Conservation (phyloP, 2,113 vertebrate genomes). For the Cryptomyrus ogoouensis region DNA sequence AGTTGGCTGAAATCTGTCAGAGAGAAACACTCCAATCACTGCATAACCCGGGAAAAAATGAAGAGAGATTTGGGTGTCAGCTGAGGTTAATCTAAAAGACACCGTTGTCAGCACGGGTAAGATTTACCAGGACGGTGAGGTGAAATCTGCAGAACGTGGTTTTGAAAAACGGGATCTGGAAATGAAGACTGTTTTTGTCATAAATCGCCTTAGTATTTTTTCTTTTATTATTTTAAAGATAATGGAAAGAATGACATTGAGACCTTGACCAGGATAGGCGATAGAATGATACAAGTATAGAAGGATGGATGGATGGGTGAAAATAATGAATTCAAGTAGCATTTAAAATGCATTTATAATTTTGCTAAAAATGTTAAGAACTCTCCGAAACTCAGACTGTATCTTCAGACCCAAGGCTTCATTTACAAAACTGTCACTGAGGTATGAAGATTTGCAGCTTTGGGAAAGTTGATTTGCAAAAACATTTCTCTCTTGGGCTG, state of each 20-base stretch:
- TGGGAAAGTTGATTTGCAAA: not conserved
- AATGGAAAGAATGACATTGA: not conserved
- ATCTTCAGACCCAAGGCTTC: not conserved
- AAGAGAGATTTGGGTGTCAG: conserved; percentile 1
- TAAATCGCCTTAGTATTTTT: not conserved
- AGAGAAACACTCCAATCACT: not conserved
- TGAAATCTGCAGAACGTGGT: not conserved
- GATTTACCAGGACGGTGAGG: not conserved
- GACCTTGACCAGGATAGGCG: not conserved
- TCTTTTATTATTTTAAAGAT: not conserved
- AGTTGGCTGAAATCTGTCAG: not conserved
- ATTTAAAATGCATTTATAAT: not conserved
- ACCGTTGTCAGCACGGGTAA: not conserved
- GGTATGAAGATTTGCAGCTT: not conserved
- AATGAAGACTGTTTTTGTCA: not conserved
- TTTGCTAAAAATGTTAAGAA: not conserved
- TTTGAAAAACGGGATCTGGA: not conserved
- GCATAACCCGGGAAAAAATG: not conserved
- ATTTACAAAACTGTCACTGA: not conserved
- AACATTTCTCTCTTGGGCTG: not conserved
- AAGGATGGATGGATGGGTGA: not conserved
- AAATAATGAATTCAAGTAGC: not conserved
- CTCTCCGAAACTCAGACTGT: not conserved
- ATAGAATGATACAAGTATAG: not conserved
- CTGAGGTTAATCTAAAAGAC: not conserved